Percentiles rank a stretch among this genome's conserved stretches.
Evolutionary conservation across 1,140 invertebrate species (phyloP).

Genomic region (Drosophila oshimai): DNA sequence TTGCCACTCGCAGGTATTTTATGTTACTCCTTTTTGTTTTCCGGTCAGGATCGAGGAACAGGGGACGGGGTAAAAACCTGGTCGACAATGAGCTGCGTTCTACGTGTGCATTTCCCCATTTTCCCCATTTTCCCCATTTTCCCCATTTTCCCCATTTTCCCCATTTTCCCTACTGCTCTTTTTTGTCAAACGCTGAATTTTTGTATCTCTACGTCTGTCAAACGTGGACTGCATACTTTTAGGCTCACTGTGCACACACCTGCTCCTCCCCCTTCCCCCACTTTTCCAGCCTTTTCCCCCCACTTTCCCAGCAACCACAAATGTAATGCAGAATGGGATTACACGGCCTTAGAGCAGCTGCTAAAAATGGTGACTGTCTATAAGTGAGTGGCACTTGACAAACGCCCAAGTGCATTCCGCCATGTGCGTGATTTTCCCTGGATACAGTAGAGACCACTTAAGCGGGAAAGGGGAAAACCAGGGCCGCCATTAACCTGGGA

Average conservation of each 20-base stretch:
- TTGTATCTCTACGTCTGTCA: slow-evolving; percentile 50
- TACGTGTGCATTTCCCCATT: slow-evolving; percentile 62
- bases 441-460: not conserved
- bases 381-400: slow-evolving; percentile 34
- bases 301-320: slow-evolving; percentile 33
- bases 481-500: too few relatives aligned
- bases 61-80: too few relatives aligned
- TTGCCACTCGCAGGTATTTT: slow-evolving; percentile 4
- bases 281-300: not conserved
- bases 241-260: slow-evolving; percentile 22
- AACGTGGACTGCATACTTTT: slow-evolving; percentile 72
- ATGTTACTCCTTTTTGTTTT: not conserved
- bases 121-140: not conserved
- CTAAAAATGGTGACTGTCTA: slow-evolving; percentile 12
- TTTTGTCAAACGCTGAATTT: slow-evolving; percentile 57
- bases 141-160: slow-evolving; percentile 1
- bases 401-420: slow-evolving; percentile 19
- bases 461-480: too few relatives aligned
- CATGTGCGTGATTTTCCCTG: not conserved
- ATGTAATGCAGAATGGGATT: slow-evolving; percentile 52
- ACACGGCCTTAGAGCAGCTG: slow-evolving; percentile 27
- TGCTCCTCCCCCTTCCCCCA: not conserved
- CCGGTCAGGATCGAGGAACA: slow-evolving; percentile 42
- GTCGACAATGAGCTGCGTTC: slow-evolving; percentile 66
- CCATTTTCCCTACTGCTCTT: slow-evolving; percentile 46